phyloP scores from a whole-genome alignment of 2,797 vertebrate species.

The Catamblyrhynchus diadema region DNA sequence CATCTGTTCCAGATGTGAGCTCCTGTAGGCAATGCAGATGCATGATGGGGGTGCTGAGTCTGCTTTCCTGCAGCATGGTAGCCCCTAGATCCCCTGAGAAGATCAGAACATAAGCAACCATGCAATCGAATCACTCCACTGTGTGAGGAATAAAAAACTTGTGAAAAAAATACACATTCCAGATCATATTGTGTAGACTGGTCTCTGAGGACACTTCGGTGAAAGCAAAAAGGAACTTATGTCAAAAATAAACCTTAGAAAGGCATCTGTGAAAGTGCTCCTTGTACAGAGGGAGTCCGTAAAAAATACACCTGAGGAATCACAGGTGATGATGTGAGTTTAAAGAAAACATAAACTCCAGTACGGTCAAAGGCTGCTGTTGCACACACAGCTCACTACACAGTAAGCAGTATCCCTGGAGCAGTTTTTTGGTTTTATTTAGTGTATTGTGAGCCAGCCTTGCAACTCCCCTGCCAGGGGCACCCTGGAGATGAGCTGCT shows the following conservation, averaged over 20 bases:
- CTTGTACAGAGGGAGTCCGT: background rate
- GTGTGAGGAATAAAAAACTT: background rate
- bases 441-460: background rate
- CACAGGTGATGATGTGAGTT: background rate
- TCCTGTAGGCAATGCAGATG: background rate
- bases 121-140: background rate
- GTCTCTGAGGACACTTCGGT: background rate
- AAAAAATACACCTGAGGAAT: background rate
- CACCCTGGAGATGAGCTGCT: background rate
- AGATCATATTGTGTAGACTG: background rate
- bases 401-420: background rate
- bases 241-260: background rate
- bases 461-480: background rate
- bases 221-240: background rate
- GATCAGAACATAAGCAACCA: background rate
- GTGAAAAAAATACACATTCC: rapidly evolving
- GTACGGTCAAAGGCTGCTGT: background rate
- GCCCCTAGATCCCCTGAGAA: background rate
- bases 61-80: background rate
- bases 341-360: background rate
- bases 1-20: background rate
- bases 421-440: background rate
- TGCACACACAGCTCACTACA: background rate
- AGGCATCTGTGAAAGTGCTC: background rate
- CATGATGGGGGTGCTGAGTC: background rate